A percentile compares a stretch with the other conserved stretches of the same genome.
Evolutionary conservation across 2,888 invertebrate genomes (phyloP).

Genomic region (Zaprionus lineosus): DNA sequence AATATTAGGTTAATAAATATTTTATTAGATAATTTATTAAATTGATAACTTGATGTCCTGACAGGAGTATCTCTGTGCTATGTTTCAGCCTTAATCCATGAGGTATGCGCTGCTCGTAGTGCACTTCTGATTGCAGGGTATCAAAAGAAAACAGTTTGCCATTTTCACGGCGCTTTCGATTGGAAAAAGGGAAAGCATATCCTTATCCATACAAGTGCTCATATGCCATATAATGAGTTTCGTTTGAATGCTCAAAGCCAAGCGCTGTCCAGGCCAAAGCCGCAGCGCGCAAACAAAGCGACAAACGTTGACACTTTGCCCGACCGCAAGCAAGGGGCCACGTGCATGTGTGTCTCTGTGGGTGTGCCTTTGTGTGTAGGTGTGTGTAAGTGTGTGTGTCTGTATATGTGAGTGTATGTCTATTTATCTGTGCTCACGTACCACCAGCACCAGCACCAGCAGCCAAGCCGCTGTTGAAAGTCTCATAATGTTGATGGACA

Average conservation of each 20-base stretch:
- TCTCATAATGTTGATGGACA: constrained; percentile 77
- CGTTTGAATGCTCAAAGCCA: constrained; percentile 62
- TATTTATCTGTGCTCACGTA: constrained; percentile 31
- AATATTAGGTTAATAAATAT: no score
- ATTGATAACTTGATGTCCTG: no score
- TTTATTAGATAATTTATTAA: no score
- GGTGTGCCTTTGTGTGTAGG: background rate
- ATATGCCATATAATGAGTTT: constrained; percentile 68
- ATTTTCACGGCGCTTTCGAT: constrained; percentile 59
- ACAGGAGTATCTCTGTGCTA: no score
- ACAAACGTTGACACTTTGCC: constrained; percentile 70
- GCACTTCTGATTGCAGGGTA: constrained; percentile 25
- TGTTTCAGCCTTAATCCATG: no score
- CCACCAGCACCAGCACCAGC: no score
- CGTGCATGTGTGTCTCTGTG: background rate
- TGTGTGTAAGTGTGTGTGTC: background rate
- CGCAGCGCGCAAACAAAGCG: constrained; percentile 56
- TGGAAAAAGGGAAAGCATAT: constrained; percentile 44
- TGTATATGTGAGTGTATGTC: constrained; percentile 1
- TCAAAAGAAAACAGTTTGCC: constrained; percentile 13
- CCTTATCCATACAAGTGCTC: constrained; percentile 34
- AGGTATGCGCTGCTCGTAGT: no score
- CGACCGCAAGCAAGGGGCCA: constrained; percentile 7
- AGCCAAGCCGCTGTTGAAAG: constrained; percentile 48
- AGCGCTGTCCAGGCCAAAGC: constrained; percentile 46